Evolutionary conservation across 2,113 vertebrate genomes (phyloP).

Genomic region (Hirundichthys speculiger): DNA sequence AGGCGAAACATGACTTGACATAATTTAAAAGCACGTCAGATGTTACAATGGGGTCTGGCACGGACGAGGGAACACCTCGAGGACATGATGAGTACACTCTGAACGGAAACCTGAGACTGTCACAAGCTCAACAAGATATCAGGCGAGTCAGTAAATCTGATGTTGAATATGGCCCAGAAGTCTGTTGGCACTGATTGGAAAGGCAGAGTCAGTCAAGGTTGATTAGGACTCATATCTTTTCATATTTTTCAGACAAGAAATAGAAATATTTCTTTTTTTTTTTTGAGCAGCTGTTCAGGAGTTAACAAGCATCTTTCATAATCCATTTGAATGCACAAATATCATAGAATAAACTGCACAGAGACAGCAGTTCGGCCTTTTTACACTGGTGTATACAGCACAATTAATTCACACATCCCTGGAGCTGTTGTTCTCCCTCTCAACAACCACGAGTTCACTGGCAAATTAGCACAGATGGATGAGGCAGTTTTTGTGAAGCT

Average conservation of each 20-base stretch:
- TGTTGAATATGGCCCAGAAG: slow-evolving; percentile 16
- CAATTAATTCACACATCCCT: too few species aligned
- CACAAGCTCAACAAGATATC: slow-evolving; percentile 4
- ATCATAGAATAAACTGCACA: not conserved
- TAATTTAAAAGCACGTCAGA: slow-evolving; percentile 1
- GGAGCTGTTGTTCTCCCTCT: too few species aligned
- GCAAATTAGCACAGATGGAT: not conserved
- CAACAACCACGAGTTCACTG: too few species aligned
- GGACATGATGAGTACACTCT: slow-evolving; percentile 10
- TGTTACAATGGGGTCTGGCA: not conserved
- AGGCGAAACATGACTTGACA: slow-evolving; percentile 9
- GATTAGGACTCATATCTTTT: slow-evolving; percentile 1
- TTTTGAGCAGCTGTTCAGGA: not conserved
- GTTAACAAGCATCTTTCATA: too few species aligned
- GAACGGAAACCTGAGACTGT: slow-evolving; percentile 8
- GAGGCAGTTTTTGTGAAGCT: too few species aligned
- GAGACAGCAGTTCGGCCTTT: not conserved
- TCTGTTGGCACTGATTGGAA: slow-evolving; percentile 3
- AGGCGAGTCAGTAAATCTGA: slow-evolving; percentile 22
- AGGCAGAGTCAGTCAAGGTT: slow-evolving; percentile 2
- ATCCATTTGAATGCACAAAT: too few species aligned
- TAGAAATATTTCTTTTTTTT: not conserved
- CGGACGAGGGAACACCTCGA: not conserved
- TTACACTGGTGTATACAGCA: too few species aligned
- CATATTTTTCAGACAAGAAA: not conserved